Conservation (phyloP, 1,140 invertebrate species). For the Sipha flava region DNA sequence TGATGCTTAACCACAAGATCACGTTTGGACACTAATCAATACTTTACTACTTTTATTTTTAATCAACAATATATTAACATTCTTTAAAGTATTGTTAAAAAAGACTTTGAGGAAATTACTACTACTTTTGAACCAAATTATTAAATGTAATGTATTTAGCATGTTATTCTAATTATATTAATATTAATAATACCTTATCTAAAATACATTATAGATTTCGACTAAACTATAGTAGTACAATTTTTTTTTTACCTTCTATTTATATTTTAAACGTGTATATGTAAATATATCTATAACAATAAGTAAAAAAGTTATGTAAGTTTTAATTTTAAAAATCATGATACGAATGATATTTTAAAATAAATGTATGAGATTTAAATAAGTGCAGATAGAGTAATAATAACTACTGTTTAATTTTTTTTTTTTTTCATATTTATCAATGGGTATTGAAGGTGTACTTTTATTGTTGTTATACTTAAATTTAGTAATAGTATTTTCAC, state of each 20-base stretch:
- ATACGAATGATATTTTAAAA: not conserved
- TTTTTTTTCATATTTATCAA: not conserved
- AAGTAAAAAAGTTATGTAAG: not conserved
- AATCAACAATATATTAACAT: too few relatives aligned
- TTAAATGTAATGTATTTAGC: not conserved
- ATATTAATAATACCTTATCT: not conserved
- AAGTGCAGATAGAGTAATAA: not conserved
- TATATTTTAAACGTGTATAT: not conserved
- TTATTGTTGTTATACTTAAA: constrained; percentile 9
- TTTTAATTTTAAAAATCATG: not conserved
- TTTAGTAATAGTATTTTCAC: constrained; percentile 14
- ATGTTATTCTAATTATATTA: constrained; percentile 5
- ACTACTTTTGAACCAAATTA: constrained; percentile 17
- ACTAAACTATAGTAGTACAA: not conserved
- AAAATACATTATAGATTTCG: constrained; percentile 1
- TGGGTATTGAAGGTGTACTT: not conserved
- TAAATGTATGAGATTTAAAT: not conserved
- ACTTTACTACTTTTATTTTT: too few relatives aligned
- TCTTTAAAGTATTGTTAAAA: too few relatives aligned
- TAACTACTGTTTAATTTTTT: not conserved
- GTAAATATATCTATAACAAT: constrained; percentile 5
- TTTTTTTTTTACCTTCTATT: not conserved
- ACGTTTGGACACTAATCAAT: not conserved
- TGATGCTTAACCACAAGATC: not conserved
- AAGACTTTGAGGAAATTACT: too few relatives aligned